Percentiles rank a stretch among this genome's conserved stretches.
phyloP scores from a whole-genome alignment of 2,797 vertebrate species.

The Sebastes hubbsi region DNA sequence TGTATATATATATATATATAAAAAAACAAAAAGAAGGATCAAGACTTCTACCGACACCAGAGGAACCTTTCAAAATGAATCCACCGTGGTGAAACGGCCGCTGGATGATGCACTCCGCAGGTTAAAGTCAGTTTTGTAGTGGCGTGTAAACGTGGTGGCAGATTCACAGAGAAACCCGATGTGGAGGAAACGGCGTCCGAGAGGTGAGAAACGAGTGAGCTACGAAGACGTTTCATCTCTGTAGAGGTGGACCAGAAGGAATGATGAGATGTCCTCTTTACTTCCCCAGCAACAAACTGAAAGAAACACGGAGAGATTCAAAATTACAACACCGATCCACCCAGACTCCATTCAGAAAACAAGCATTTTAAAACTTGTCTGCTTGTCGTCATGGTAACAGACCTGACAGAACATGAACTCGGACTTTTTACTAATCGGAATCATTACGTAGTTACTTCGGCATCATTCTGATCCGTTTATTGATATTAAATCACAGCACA shows the following conservation, averaged over 20 bases:
- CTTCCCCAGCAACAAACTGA: slow-evolving; percentile 64
- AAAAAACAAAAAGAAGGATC: background rate
- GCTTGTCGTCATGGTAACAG: too few species aligned
- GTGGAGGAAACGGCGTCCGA: background rate
- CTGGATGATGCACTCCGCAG: background rate
- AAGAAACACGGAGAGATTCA: slow-evolving; percentile 1
- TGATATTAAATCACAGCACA: too few species aligned
- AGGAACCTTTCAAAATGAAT: slow-evolving; percentile 12
- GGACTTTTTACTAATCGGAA: too few species aligned
- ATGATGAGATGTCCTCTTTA: slow-evolving; percentile 57
- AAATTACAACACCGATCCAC: background rate
- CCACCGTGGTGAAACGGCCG: background rate
- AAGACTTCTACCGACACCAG: background rate
- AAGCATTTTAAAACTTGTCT: too few species aligned
- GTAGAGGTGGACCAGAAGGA: slow-evolving; percentile 39
- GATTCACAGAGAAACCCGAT: background rate
- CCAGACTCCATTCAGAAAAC: too few species aligned
- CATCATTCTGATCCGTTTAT: too few species aligned
- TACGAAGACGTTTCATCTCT: background rate
- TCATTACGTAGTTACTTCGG: too few species aligned
- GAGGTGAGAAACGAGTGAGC: background rate
- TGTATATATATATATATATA: too few species aligned
- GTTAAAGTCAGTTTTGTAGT: background rate
- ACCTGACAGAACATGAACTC: too few species aligned
- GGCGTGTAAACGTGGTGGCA: background rate